phyloP scores from a whole-genome alignment of 2,888 invertebrate species.

The Phania funesta region DNA sequence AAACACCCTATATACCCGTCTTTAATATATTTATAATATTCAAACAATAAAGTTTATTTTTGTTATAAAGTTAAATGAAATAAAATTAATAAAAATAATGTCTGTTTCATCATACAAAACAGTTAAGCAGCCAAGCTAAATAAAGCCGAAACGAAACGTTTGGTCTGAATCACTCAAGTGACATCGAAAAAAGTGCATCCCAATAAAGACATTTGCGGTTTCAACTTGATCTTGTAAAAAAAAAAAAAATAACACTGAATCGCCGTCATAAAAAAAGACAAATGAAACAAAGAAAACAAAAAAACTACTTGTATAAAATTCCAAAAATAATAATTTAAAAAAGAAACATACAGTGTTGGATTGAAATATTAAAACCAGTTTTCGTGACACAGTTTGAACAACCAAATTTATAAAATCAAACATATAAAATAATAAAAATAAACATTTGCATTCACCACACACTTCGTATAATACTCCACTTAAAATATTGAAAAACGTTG shows the following conservation, averaged over 20 bases:
- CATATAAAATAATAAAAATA: not conserved
- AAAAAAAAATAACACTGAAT: not conserved
- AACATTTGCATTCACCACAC: not conserved
- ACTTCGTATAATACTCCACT: not conserved
- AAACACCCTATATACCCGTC: too few species aligned
- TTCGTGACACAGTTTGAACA: constrained; percentile 53
- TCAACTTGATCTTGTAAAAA: not conserved
- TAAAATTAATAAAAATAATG: too few species aligned
- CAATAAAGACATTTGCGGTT: not conserved
- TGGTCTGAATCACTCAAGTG: constrained; percentile 1
- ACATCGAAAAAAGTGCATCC: constrained; percentile 1
- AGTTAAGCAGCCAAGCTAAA: not conserved
- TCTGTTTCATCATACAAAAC: not conserved
- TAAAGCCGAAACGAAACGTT: not conserved
- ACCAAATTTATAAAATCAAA: constrained; percentile 19
- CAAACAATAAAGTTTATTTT: too few species aligned
- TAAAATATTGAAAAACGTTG: not conserved
- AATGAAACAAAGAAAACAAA: constrained; percentile 3
- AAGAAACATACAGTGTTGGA: constrained; percentile 4
- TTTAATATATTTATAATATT: too few species aligned
- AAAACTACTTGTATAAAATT: not conserved
- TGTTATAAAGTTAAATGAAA: too few species aligned
- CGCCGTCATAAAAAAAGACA: not conserved
- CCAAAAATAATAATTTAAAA: constrained; percentile 16
- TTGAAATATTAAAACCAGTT: constrained; percentile 46